Evolutionary conservation across 1,140 invertebrate species (phyloP), one percentile per base, ranked within the genome.

Genomic region (Cherax quadricarinatus): DNA sequence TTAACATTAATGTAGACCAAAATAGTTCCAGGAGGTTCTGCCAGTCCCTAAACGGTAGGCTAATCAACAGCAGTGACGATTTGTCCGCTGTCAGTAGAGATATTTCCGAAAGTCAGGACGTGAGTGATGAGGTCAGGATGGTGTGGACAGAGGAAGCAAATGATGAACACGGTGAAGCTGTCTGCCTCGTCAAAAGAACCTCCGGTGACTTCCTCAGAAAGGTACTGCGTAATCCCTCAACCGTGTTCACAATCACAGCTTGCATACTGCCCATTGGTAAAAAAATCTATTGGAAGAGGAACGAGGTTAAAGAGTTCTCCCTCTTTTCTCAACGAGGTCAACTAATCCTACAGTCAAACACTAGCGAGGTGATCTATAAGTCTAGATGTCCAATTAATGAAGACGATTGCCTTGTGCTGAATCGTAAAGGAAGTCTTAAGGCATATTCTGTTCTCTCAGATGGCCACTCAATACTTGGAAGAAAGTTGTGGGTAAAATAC

Each of bases 291-390:
- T 9, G 18, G 83, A 85, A 70, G 48, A 24, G 12, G 9, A 14
- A 85, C n/a, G 5, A 48, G 18, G 49, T 66, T 5, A 9, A 70
- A n/a, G 24, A 12, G 5, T 48, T 85, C 18, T 70, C 14, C 53
- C 21, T 85, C 7, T 70, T 24, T 0, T 41, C 30, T 6, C 70
- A 49, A 7, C 24, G 24, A 41, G 16, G 41, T 9, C 49, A 66
- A 14, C 18, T 85, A 66, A 66, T 85, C 6, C 83, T 85, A 4
- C 83, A 70, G 83, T 70, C 83, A 30, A 30, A 70, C 30, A 1
- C 2, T 41, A 62, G 83, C 48, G 83, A 70, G 16, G 70, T 85
- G 2, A 70, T 85, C 41, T 66, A 16, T 14, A 66, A 66, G 62
- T 41, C 18, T 4, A 30, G 6, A 24, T 85, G 83, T 41, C 53